A percentile compares a stretch with the other conserved stretches of the same genome.
Evolutionary conservation across 2,797 vertebrate genomes (phyloP).

Genomic region (Mormyrops boulengeri): DNA sequence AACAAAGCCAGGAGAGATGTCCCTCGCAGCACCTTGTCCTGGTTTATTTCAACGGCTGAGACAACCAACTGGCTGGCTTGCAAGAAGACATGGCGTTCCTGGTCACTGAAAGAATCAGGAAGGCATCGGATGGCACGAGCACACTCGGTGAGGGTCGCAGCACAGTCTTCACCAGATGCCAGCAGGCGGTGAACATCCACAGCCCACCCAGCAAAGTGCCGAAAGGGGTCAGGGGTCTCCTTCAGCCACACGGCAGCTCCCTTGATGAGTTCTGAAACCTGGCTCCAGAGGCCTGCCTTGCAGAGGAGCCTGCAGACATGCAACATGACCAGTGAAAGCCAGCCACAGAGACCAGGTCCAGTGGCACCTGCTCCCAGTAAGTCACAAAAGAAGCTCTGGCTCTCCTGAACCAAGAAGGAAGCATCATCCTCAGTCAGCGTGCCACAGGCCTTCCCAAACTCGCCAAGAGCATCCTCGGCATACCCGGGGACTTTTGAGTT

Average conservation of each 20-base stretch:
- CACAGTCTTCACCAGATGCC: slow-evolving; percentile 25
- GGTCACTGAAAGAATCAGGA: slow-evolving; percentile 21
- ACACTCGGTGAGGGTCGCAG: slow-evolving; percentile 52
- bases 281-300: slow-evolving; percentile 45
- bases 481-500: slow-evolving; percentile 46
- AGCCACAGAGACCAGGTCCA: not conserved
- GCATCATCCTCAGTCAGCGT: slow-evolving; percentile 50
- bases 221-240: slow-evolving; percentile 15
- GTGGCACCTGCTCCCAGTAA: slow-evolving; percentile 14
- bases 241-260: slow-evolving; percentile 35
- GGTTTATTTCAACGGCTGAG: slow-evolving; percentile 54
- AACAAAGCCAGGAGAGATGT: slow-evolving; percentile 51
- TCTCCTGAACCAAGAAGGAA: slow-evolving; percentile 53
- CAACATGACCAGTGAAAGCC: slow-evolving; percentile 51
- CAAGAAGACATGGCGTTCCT: slow-evolving; percentile 52
- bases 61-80: slow-evolving; percentile 69
- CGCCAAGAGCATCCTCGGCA: slow-evolving; percentile 47
- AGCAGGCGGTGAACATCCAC: slow-evolving; percentile 50
- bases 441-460: slow-evolving; percentile 52
- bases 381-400: slow-evolving; percentile 37
- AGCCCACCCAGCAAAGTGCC: slow-evolving; percentile 55
- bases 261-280: slow-evolving; percentile 46
- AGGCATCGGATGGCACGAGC: slow-evolving; percentile 49
- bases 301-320: slow-evolving; percentile 62
- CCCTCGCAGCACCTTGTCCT: slow-evolving; percentile 45